Percentiles rank a stretch among this genome's conserved stretches.
These are phyloP conservation scores for Thunnus thynnus DNA, from an alignment of 2,113 vertebrate species.

Conservation along the genomic window DNA sequence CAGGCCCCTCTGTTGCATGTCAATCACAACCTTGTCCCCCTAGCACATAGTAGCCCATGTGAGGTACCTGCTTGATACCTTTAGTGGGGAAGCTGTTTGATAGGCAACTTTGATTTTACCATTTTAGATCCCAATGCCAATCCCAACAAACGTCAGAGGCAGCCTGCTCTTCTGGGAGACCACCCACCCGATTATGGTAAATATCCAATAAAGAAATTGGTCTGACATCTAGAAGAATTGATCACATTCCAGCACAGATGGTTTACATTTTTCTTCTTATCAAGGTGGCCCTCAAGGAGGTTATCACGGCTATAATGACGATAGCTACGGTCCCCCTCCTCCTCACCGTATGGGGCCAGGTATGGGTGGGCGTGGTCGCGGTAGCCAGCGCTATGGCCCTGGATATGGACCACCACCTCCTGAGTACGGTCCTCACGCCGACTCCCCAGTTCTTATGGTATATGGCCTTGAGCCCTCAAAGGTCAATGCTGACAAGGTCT, in stretches of 20 bases:
- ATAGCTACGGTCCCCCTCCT: conserved; percentile 91
- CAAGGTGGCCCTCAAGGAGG: conserved; percentile 91
- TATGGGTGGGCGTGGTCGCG: conserved; percentile 88
- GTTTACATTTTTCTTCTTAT: neutral
- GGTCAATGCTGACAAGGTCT: conserved; percentile 93
- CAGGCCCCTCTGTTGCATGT: conserved; percentile 75
- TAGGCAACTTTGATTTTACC: conserved; percentile 15
- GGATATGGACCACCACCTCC: conserved; percentile 90
- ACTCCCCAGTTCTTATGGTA: conserved; percentile 95
- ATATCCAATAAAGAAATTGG: neutral
- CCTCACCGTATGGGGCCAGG: conserved; percentile 91
- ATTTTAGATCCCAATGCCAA: conserved; percentile 89
- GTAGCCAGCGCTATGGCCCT: conserved; percentile 89
- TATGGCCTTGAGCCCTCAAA: conserved; percentile 92
- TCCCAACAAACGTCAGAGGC: conserved; percentile 92
- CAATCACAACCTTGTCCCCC: conserved; percentile 55
- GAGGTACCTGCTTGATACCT: neutral
- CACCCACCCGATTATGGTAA: conserved; percentile 92
- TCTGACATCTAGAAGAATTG: neutral
- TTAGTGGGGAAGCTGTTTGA: conserved; percentile 27
- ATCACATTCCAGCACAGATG: neutral
- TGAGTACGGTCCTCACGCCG: conserved; percentile 91
- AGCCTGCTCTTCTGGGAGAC: conserved; percentile 92
- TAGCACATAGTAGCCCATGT: conserved; percentile 37
- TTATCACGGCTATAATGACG: conserved; percentile 91